Conservation (phyloP, 2,113 vertebrate species). For the Phrynocephalus versicolor region DNA sequence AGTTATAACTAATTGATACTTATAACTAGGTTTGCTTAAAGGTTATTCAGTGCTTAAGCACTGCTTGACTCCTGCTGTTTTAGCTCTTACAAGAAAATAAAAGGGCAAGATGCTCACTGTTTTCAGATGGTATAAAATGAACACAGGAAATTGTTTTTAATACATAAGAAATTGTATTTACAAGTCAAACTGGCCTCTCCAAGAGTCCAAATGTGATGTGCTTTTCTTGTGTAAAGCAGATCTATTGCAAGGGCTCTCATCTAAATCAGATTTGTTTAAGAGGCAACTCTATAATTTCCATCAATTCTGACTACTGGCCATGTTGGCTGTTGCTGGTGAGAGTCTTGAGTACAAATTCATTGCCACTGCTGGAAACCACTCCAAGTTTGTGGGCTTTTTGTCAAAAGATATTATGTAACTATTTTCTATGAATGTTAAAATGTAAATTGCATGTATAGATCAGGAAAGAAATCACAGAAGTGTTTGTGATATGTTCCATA, state of each 20-base stretch:
- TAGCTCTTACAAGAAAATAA: not conserved
- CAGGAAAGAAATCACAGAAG: not conserved
- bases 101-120: not conserved
- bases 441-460: not conserved
- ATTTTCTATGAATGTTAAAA: not conserved
- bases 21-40: slow-evolving; percentile 16
- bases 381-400: not conserved
- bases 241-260: not conserved
- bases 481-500: no score
- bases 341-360: no score
- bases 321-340: not conserved
- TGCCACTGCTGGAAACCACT: not conserved
- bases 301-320: not conserved
- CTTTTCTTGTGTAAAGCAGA: not conserved
- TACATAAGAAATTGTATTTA: not conserved
- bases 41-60: slow-evolving; percentile 27
- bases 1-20: slow-evolving; percentile 30
- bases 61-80: slow-evolving; percentile 14
- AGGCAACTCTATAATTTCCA: not conserved
- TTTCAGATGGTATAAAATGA: not conserved
- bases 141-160: not conserved
- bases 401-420: slow-evolving; percentile 7
- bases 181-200: not conserved
- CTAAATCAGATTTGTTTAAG: not conserved
- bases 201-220: not conserved